phyloP scores from a whole-genome alignment of 2,888 invertebrate species.

The Melieria omissa region DNA sequence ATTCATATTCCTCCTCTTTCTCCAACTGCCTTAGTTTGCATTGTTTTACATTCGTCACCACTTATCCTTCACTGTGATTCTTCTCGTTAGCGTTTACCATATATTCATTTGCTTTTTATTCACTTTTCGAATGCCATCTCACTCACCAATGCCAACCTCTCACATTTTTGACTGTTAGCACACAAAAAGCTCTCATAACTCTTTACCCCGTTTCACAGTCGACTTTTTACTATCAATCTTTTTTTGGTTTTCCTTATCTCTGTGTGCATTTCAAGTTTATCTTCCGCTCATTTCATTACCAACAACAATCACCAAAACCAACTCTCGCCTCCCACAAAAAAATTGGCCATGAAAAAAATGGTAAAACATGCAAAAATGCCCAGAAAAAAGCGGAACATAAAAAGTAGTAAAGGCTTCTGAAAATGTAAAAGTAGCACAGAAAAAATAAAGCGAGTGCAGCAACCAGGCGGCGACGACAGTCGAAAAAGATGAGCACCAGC shows the following conservation, averaged over 20 bases:
- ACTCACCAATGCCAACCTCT: conserved; percentile 9
- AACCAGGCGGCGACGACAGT: too few relatives aligned
- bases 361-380: not conserved
- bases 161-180: not conserved
- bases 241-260: conserved; percentile 4
- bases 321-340: not conserved
- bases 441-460: too few relatives aligned
- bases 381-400: too few relatives aligned
- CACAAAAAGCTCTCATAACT: too few relatives aligned
- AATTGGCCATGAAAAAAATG: not conserved
- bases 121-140: not conserved
- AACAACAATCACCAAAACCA: conserved; percentile 2
- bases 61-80: conserved; percentile 3
- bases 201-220: conserved; percentile 7
- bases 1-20: too few relatives aligned
- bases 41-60: not conserved
- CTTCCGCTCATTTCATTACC: conserved; percentile 25
- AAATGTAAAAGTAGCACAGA: too few relatives aligned
- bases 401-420: too few relatives aligned
- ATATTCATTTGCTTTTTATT: not conserved
- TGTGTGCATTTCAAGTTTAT: conserved; percentile 22
- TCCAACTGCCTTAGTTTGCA: too few relatives aligned
- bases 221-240: not conserved
- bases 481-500: not conserved
- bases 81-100: not conserved